phyloP scores from a whole-genome alignment of 2,888 invertebrate species.

The Spodoptera picta region DNA sequence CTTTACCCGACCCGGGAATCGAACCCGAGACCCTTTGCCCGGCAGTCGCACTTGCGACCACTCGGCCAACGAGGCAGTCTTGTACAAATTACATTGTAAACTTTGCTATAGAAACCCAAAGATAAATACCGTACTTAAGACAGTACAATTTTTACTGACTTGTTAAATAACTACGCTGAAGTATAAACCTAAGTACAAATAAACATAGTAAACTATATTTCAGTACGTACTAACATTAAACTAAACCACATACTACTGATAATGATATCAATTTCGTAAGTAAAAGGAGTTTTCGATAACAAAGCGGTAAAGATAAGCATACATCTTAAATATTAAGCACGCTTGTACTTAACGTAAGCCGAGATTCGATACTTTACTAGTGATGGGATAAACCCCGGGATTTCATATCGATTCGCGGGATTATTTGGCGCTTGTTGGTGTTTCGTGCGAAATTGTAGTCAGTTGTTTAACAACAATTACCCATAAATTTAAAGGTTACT shows the following conservation, averaged over 20 bases:
- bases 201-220: constrained; percentile 3
- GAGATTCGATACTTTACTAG: constrained; percentile 44
- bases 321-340: constrained; percentile 51
- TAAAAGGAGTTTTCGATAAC: constrained; percentile 42
- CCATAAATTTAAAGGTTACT: no score
- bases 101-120: no score
- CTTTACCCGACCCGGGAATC: no score
- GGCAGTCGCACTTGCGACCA: no score
- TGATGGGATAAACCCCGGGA: constrained; percentile 29
- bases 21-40: no score
- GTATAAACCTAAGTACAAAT: no score
- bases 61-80: no score
- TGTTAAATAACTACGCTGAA: no score
- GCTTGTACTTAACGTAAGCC: constrained; percentile 41
- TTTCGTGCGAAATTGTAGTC: constrained; percentile 4
- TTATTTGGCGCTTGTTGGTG: constrained; percentile 2
- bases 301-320: constrained; percentile 49
- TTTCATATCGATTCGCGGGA: constrained; percentile 22
- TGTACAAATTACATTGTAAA: no score
- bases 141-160: no score
- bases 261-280: constrained; percentile 32
- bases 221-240: constrained; percentile 11
- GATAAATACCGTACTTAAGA: no score
- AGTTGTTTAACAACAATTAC: neutral
- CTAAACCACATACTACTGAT: constrained; percentile 15